A percentile compares a stretch with the other conserved stretches of the same genome.
Conservation (phyloP, 2,113 vertebrate genomes). For the Podiceps cristatus region DNA sequence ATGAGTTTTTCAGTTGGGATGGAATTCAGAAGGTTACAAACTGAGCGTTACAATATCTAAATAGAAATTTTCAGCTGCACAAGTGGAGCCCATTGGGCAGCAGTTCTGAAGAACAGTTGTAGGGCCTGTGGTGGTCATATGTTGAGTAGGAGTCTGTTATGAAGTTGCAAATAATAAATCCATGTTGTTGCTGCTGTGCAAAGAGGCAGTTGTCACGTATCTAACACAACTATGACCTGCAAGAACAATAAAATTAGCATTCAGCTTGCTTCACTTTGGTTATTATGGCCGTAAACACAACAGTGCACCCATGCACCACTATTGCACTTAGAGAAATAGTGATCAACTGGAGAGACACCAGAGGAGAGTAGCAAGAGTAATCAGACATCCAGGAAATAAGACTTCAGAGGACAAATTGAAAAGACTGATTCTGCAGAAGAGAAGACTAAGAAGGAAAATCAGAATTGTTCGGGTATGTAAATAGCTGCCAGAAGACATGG, state of each 20-base stretch:
- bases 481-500: background rate
- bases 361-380: background rate
- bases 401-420: background rate
- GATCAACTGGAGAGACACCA: background rate
- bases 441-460: background rate
- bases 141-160: background rate
- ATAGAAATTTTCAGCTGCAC: background rate
- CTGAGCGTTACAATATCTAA: background rate
- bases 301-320: background rate
- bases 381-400: background rate
- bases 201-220: background rate
- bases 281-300: background rate
- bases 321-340: background rate
- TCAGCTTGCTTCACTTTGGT: background rate
- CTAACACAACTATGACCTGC: background rate
- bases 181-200: background rate
- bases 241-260: background rate
- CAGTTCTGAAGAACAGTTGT: background rate
- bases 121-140: fast-evolving
- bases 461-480: background rate
- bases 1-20: background rate
- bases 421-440: background rate
- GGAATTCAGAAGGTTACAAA: background rate
- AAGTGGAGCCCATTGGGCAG: background rate
- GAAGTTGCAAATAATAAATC: background rate